Percentiles rank a stretch among this genome's conserved stretches.
These are phyloP conservation scores for Sebastes fasciatus DNA, from an alignment of 2,113 vertebrate species.

Conservation along the genomic window DNA sequence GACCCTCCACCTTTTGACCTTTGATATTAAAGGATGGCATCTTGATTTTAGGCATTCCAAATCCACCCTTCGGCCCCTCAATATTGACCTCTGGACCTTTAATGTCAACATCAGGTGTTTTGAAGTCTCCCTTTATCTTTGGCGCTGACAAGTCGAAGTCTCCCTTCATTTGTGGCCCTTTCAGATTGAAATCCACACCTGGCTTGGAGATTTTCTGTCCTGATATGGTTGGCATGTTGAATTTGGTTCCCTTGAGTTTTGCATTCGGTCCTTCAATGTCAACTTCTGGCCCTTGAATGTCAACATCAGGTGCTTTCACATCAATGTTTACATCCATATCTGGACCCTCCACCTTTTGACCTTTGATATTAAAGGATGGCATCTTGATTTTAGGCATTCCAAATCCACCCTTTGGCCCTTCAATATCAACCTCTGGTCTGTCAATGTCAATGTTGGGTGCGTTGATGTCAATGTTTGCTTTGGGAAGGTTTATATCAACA, in stretches of 20 bases:
- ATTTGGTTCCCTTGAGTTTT: not conserved
- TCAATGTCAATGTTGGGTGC: not conserved
- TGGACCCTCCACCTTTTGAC: not conserved
- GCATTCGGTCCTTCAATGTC: not conserved
- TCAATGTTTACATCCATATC: not conserved
- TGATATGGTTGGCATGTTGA: not conserved
- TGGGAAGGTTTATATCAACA: slow-evolving; percentile 56
- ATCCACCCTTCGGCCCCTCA: not conserved
- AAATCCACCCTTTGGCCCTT: not conserved
- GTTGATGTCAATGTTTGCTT: not conserved
- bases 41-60: slow-evolving; percentile 32
- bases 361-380: not conserved
- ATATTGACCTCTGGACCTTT: slow-evolving; percentile 6
- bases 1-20: not conserved
- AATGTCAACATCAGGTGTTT: not conserved
- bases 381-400: slow-evolving; percentile 1
- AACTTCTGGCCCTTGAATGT: not conserved
- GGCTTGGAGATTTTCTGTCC: not conserved
- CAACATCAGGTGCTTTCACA: not conserved
- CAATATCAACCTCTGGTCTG: not conserved
- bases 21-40: not conserved
- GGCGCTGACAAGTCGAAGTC: slow-evolving; percentile 8
- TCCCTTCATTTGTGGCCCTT: not conserved
- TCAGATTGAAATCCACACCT: not conserved
- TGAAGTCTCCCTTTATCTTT: slow-evolving; percentile 38